Evolutionary conservation across 2,797 vertebrate genomes (phyloP).

Genomic region (Craterocephalus amniculus): DNA sequence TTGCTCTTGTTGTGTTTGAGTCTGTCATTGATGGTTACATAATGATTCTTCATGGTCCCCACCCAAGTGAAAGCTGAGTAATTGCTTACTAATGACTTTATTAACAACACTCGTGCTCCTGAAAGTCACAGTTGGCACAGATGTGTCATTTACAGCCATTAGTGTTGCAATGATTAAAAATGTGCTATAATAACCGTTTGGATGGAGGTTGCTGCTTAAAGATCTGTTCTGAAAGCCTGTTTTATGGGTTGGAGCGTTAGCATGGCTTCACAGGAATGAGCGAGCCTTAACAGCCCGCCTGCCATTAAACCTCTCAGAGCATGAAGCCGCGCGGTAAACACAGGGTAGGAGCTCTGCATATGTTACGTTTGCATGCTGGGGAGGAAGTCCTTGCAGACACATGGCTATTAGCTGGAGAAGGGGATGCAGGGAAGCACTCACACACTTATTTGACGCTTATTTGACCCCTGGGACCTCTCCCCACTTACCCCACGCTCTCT

Average conservation of each 20-base stretch:
- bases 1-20: not conserved
- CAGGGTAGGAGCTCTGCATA: slow-evolving; percentile 7
- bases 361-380: slow-evolving; percentile 21
- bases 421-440: slow-evolving; percentile 62
- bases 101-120: slow-evolving; percentile 66
- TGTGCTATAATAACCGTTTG: slow-evolving; percentile 35
- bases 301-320: slow-evolving; percentile 37
- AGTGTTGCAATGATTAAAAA: slow-evolving; percentile 65
- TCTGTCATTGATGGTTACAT: slow-evolving; percentile 19
- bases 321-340: slow-evolving; percentile 33
- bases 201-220: not conserved
- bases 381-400: slow-evolving; percentile 33
- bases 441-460: slow-evolving; percentile 68
- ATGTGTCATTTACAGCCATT: slow-evolving; percentile 66
- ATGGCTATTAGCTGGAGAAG: slow-evolving; percentile 61
- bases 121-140: slow-evolving; percentile 66
- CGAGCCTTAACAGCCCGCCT: slow-evolving; percentile 23
- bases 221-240: slow-evolving; percentile 19
- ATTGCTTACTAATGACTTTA: slow-evolving; percentile 69
- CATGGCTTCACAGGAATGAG: slow-evolving; percentile 20
- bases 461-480: slow-evolving; percentile 58
- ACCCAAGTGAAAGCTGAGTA: slow-evolving; percentile 48
- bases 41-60: slow-evolving; percentile 2
- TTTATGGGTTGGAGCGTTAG: slow-evolving; percentile 24
- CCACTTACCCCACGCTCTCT: slow-evolving; percentile 1